A percentile compares a stretch with the other conserved stretches of the same genome.
Evolutionary conservation across 2,888 invertebrate genomes (phyloP).

Genomic region (Cheiracanthium punctorium): DNA sequence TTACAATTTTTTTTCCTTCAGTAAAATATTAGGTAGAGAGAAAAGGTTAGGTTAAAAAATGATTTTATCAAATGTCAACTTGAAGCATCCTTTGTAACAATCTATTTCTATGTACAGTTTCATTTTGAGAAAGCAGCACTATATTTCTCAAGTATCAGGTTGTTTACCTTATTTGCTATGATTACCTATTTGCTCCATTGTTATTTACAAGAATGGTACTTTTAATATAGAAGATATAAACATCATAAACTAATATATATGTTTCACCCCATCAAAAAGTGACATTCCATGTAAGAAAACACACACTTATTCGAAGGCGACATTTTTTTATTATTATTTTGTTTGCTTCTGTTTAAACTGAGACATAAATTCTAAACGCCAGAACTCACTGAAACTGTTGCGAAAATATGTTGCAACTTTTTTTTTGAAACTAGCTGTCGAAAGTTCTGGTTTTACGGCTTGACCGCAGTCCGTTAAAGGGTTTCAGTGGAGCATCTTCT

Average conservation of each 20-base stretch:
- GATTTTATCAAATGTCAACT: background rate
- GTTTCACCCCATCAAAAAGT: background rate
- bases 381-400: too few species aligned
- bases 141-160: background rate
- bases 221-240: background rate
- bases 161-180: background rate
- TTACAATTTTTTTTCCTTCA: background rate
- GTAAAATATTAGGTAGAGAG: background rate
- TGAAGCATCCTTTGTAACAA: background rate
- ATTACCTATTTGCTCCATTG: background rate
- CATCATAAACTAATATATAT: background rate
- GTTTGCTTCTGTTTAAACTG: background rate
- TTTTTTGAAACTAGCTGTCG: too few species aligned
- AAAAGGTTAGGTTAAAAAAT: background rate
- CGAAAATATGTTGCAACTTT: too few species aligned
- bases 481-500: too few species aligned
- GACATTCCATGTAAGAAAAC: background rate
- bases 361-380: too few species aligned
- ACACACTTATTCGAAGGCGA: background rate
- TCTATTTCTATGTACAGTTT: slow-evolving; percentile 3
- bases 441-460: too few species aligned
- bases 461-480: too few species aligned
- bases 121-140: background rate
- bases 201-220: background rate
- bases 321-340: background rate